These are phyloP conservation scores for Thalassaphorura encarpata DNA, from an alignment of 1,140 invertebrate species.

Conservation along the genomic window DNA sequence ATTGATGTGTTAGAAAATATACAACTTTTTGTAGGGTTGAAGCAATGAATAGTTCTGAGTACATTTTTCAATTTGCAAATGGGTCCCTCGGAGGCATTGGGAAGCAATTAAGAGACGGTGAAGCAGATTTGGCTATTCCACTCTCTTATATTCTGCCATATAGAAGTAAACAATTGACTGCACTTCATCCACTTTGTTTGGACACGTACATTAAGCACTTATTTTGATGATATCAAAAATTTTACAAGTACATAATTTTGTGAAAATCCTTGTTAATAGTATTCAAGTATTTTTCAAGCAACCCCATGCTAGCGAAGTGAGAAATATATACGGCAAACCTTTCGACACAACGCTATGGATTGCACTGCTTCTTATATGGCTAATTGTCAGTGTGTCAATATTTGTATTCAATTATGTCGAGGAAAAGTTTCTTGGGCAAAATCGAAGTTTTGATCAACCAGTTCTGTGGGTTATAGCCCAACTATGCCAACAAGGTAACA, in stretches of 20 bases:
- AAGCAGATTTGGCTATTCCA: slow-evolving; percentile 4
- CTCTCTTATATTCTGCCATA: slow-evolving; percentile 2
- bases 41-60: no score
- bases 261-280: neutral
- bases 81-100: neutral
- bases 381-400: neutral
- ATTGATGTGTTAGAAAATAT: no score
- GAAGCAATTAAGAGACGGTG: neutral
- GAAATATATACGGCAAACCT: slow-evolving; percentile 8
- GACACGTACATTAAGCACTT: no score
- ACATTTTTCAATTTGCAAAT: no score
- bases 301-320: slow-evolving; percentile 1
- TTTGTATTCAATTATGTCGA: neutral
- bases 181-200: slow-evolving; percentile 2
- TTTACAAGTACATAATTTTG: neutral
- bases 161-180: neutral
- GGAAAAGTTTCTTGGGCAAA: no score
- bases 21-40: no score
- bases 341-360: slow-evolving; percentile 3
- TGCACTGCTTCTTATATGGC: neutral
- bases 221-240: no score
- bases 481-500: neutral
- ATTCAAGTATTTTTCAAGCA: slow-evolving; percentile 4
- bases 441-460: no score
- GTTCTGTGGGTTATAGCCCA: no score